Evolutionary conservation across 2,888 invertebrate genomes (phyloP).

Genomic region (Campoplex nolae): DNA sequence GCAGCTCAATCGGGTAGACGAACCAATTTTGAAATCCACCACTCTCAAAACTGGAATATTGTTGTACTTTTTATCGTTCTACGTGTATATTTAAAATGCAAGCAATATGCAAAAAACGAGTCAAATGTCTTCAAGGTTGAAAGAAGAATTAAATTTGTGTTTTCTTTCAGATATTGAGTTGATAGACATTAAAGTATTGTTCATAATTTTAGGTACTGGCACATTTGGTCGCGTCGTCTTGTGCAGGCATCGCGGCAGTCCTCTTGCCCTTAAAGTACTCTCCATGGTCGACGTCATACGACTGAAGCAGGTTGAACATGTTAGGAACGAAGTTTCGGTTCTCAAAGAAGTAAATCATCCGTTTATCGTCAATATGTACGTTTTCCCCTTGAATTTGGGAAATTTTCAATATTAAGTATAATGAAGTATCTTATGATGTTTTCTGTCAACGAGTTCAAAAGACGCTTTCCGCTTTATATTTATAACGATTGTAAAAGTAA

Average conservation of each 20-base stretch:
- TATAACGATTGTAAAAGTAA: no score
- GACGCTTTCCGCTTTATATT: no score
- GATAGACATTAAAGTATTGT: neutral
- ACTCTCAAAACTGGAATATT: conserved; percentile 14
- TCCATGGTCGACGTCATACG: conserved; percentile 97
- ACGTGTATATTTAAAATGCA: neutral
- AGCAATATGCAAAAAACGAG: neutral
- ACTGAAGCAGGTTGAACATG: conserved; percentile 98
- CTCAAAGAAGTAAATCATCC: conserved; percentile 96
- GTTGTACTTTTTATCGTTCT: no score
- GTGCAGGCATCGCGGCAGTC: conserved; percentile 91
- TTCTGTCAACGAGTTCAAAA: no score
- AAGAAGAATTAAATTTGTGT: neutral
- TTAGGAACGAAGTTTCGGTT: conserved; percentile 98
- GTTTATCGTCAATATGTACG: conserved; percentile 97
- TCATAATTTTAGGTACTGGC: conserved; percentile 91
- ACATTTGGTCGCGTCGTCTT: conserved; percentile 98
- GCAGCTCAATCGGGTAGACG: conserved; percentile 21
- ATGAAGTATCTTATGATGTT: neutral
- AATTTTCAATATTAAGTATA: neutral
- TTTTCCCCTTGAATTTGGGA: conserved; percentile 71
- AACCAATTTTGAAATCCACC: conserved; percentile 5
- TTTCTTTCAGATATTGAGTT: neutral
- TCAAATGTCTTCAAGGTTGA: conserved; percentile 34
- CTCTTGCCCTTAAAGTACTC: conserved; percentile 95